phyloP scores from a whole-genome alignment of 2,797 vertebrate genomes.

The Halcyon smyrnensis region DNA sequence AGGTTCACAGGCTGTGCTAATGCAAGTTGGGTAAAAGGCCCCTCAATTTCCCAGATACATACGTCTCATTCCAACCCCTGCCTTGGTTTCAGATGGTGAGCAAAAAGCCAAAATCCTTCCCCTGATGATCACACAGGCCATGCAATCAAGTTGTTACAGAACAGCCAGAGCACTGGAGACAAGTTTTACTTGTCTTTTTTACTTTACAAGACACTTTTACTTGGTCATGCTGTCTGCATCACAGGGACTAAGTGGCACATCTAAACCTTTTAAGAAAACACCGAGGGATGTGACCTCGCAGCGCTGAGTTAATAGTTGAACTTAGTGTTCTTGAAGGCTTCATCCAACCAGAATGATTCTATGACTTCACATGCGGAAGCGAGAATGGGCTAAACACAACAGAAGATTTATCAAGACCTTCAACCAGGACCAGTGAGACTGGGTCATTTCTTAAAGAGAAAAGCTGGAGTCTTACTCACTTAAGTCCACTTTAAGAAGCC shows the following conservation, averaged over 20 bases:
- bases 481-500: neutral
- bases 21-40: neutral
- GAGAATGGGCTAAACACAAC: neutral
- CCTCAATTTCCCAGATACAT: too few species aligned
- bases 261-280: neutral
- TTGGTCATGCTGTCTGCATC: fast-evolving
- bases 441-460: neutral
- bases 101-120: neutral
- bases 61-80: neutral
- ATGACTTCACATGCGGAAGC: fast-evolving
- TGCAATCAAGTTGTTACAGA: neutral
- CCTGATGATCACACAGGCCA: neutral
- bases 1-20: fast-evolving
- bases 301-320: neutral
- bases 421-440: neutral
- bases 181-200: neutral
- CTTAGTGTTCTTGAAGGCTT: neutral
- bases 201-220: too few species aligned
- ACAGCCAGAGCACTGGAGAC: neutral
- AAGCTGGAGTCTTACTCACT: neutral
- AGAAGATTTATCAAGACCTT: neutral
- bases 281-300: neutral
- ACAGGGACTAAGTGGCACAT: neutral
- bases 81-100: neutral
- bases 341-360: neutral